Percentiles rank a stretch among this genome's conserved stretches.
phyloP scores from a whole-genome alignment of 64 coral and sea anemone genomes.

The Actinia equina region DNA sequence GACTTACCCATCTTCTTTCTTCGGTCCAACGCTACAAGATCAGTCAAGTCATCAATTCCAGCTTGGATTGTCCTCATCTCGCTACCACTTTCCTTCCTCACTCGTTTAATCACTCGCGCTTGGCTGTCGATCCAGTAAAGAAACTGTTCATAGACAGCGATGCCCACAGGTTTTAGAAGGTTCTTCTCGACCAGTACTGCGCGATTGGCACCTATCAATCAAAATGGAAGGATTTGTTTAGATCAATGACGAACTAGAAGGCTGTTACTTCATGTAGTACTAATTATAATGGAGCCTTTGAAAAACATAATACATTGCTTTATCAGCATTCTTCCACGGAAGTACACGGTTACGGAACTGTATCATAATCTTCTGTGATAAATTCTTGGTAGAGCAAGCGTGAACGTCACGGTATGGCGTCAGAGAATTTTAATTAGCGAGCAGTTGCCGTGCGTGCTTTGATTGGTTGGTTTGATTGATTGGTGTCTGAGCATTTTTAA shows the following conservation, averaged over 20 bases:
- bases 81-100: slow-evolving; percentile 22
- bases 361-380: too few relatives aligned
- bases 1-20: neutral
- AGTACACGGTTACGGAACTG: too few relatives aligned
- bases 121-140: slow-evolving; percentile 59
- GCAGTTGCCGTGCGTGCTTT: too few relatives aligned
- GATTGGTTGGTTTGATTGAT: too few relatives aligned
- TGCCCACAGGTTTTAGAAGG: slow-evolving; percentile 28
- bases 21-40: slow-evolving; percentile 52
- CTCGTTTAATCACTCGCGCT: slow-evolving; percentile 29
- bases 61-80: slow-evolving; percentile 24
- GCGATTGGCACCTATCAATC: slow-evolving; percentile 19
- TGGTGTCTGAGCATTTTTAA: too few relatives aligned
- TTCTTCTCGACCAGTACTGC: slow-evolving; percentile 29
- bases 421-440: too few relatives aligned
- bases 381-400: too few relatives aligned
- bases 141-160: slow-evolving; percentile 33
- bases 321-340: too few relatives aligned
- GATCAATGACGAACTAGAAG: neutral
- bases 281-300: too few relatives aligned
- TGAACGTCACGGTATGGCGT: too few relatives aligned
- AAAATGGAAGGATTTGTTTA: neutral
- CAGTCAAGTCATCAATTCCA: slow-evolving; percentile 38
- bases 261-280: neutral
- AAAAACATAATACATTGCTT: too few relatives aligned